phyloP scores from a whole-genome alignment of 2,888 invertebrate genomes.

The Agrotis clavis region DNA sequence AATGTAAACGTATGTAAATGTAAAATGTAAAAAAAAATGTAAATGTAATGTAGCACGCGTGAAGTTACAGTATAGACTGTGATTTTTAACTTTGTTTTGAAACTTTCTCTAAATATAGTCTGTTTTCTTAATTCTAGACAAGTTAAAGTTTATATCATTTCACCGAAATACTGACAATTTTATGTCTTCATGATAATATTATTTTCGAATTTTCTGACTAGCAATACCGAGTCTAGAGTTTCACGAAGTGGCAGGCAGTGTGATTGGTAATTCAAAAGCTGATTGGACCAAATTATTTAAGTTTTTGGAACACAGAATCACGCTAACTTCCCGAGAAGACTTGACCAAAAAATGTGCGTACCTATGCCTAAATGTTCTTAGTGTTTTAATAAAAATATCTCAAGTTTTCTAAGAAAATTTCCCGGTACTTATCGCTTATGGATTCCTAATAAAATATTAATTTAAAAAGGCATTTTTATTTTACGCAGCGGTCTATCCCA shows the following conservation, averaged over 20 bases:
- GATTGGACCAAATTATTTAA: not conserved
- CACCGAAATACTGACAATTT: constrained; percentile 12
- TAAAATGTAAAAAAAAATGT: too few species aligned
- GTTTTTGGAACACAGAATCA: not conserved
- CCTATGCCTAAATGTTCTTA: too few species aligned
- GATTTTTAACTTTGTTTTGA: constrained; percentile 17
- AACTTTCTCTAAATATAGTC: not conserved
- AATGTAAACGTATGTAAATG: too few species aligned
- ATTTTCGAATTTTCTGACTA: constrained; percentile 4
- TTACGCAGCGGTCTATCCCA: not conserved
- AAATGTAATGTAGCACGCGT: not conserved
- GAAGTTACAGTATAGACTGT: constrained; percentile 5
- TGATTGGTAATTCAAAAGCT: not conserved
- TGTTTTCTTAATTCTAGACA: constrained; percentile 7
- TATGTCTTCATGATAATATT: constrained; percentile 13
- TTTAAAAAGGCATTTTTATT: too few species aligned
- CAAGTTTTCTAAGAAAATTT: too few species aligned
- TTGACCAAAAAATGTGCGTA: too few species aligned
- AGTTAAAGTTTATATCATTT: constrained; percentile 13
- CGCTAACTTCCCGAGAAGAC: too few species aligned
- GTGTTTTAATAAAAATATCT: too few species aligned
- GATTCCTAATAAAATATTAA: too few species aligned
- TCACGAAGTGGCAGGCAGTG: not conserved
- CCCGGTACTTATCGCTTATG: too few species aligned
- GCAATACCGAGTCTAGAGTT: not conserved